These are phyloP conservation scores for Rhizomys pruinosus DNA, from an alignment of 2,113 vertebrate genomes.

Conservation along the genomic window DNA sequence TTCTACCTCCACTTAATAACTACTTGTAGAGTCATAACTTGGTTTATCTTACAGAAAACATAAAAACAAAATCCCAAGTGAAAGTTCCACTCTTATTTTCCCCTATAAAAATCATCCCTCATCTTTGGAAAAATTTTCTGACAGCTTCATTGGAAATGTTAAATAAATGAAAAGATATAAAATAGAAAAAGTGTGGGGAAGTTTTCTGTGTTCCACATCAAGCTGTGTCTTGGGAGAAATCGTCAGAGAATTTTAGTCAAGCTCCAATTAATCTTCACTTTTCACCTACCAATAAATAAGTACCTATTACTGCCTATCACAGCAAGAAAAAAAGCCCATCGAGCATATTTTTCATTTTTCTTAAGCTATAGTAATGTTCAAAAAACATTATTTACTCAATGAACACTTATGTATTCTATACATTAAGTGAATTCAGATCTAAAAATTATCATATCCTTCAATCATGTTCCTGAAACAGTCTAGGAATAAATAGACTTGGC, in stretches of 20 bases:
- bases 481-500: neutral
- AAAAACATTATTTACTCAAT: neutral
- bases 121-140: conserved; percentile 25
- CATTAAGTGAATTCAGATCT: neutral
- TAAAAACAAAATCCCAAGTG: neutral
- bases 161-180: conserved; percentile 54
- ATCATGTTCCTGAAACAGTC: neutral
- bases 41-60: neutral
- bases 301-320: neutral
- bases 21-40: conserved; percentile 5
- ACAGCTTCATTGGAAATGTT: conserved; percentile 56
- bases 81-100: neutral
- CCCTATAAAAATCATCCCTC: neutral
- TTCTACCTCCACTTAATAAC: neutral
- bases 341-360: neutral
- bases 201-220: neutral
- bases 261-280: conserved; percentile 25
- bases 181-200: neutral
- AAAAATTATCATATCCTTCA: neutral
- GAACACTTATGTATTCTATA: neutral
- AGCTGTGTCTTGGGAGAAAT: neutral
- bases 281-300: conserved; percentile 43
- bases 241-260: conserved; percentile 14
- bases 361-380: neutral
- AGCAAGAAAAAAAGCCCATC: neutral